A percentile compares a stretch with the other conserved stretches of the same genome.
These are phyloP conservation scores for Tympanoctomys barrerae DNA, from an alignment of 2,797 vertebrate species.

Conservation along the genomic window DNA sequence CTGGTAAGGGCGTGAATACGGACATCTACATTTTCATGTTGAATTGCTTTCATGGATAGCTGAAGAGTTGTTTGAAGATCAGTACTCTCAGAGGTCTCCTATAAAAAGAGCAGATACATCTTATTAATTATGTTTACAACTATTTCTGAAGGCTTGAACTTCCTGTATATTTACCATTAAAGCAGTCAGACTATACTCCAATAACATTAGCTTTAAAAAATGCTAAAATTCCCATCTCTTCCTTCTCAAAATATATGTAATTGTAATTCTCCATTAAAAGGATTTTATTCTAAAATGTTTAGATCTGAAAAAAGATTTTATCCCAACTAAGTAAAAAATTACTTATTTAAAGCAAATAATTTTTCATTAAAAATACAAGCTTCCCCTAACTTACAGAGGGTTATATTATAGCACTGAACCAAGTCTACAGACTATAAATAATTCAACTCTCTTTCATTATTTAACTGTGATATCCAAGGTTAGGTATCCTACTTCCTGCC, in stretches of 20 bases:
- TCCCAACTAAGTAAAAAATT: constrained; percentile 50
- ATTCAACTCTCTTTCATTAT: constrained; percentile 29
- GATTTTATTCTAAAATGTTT: constrained; percentile 53
- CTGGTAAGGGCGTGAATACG: constrained; percentile 97
- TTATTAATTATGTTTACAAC: constrained; percentile 18
- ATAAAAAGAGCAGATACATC: not conserved
- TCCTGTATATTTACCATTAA: not conserved
- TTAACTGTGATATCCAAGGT: not conserved
- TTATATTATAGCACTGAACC: not conserved
- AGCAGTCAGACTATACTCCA: not conserved
- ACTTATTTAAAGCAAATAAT: constrained; percentile 55
- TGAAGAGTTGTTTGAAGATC: constrained; percentile 94
- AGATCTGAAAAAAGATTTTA: constrained; percentile 7
- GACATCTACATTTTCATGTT: constrained; percentile 98
- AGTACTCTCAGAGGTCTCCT: constrained; percentile 96
- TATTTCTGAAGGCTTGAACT: constrained; percentile 35
- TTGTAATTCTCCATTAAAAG: constrained; percentile 32
- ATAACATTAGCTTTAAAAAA: constrained; percentile 39
- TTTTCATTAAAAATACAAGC: not conserved
- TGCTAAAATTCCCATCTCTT: constrained; percentile 25
- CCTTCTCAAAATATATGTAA: constrained; percentile 19
- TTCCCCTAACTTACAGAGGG: constrained; percentile 42
- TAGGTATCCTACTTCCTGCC: constrained; percentile 17
- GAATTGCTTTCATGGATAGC: constrained; percentile 97
- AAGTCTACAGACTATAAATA: not conserved